Conservation (phyloP, 2,113 vertebrate species). For the Silurus glanis region DNA sequence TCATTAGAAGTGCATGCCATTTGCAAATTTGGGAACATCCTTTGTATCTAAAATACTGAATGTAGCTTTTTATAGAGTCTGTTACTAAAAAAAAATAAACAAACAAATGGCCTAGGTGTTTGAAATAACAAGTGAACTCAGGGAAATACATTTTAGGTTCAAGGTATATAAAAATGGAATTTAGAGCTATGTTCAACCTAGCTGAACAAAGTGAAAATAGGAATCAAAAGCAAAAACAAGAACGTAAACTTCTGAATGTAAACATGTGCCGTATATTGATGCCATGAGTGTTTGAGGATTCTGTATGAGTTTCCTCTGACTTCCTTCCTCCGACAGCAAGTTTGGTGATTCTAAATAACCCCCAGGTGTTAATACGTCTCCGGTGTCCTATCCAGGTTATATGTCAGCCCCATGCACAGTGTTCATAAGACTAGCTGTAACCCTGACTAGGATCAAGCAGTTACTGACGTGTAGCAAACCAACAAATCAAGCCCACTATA, state of each 20-base stretch:
- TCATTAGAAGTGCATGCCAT: conserved; percentile 11
- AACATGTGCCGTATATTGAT: background rate
- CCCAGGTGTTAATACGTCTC: background rate
- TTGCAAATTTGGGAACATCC: background rate
- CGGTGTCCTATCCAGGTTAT: background rate
- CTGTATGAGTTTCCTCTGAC: background rate
- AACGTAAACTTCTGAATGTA: background rate
- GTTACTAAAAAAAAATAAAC: background rate
- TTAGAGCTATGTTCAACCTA: background rate
- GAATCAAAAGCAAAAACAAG: background rate
- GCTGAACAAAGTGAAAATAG: background rate
- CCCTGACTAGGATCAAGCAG: background rate
- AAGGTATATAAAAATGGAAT: background rate
- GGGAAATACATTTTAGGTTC: background rate
- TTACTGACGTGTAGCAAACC: background rate
- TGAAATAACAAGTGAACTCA: background rate
- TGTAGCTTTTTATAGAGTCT: conserved; percentile 1
- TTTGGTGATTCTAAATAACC: background rate
- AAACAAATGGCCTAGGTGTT: background rate
- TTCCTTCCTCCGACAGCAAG: background rate
- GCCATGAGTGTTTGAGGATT: background rate
- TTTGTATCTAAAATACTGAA: background rate
- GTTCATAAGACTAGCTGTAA: background rate
- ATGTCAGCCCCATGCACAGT: background rate
- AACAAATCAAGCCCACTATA: background rate